Evolutionary conservation across 2,888 invertebrate genomes (phyloP), one percentile per base, ranked within the genome.

Genomic region (Iphiclides podalirius): DNA sequence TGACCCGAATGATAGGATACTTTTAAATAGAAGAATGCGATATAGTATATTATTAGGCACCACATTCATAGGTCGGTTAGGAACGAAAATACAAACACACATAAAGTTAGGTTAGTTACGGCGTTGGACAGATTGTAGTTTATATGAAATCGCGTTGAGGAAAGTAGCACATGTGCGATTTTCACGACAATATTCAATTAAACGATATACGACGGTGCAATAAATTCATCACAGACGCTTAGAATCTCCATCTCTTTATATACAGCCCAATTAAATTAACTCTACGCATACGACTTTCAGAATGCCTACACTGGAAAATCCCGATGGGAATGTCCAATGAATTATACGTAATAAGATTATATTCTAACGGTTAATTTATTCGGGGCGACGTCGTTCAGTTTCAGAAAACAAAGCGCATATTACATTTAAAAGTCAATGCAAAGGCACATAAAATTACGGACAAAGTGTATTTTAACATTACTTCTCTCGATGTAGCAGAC

Each of bases 391-490:
- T 45, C 42, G 50, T 57, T 55, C 52, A 50, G 35, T 54, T 57
- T 48, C 50, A 54, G 51, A 62, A 58, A 60, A 53, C 47, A 54
- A 51, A 48, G 52, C 47, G 52, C 52, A 56, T 59, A 63, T 60
- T 64, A 64, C 76, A 80, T 79, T 78, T 79, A 74, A 80, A 80
- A 77, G 72, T 80, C 75, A 80, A 80, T 79, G 75, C 66, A 66
- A 66, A 68, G 63, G 61, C 65, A 64, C 70, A 70, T 75, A 74
- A 72, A 78, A 76, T 81, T 81, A 75, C 65, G 57, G 59, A 60
- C 64, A 63, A 65, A 71, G 67, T 70, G 61, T 66, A 57, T 74
- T 74, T 74, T 68, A 72, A 69, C 73, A 75, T 76, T 73, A 62
- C 67, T 74, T 73, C 74, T 70, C 59, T 58, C 58, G 56, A 66